phyloP scores from a whole-genome alignment of 2,113 vertebrate genomes.

The Empidonax alnorum region DNA sequence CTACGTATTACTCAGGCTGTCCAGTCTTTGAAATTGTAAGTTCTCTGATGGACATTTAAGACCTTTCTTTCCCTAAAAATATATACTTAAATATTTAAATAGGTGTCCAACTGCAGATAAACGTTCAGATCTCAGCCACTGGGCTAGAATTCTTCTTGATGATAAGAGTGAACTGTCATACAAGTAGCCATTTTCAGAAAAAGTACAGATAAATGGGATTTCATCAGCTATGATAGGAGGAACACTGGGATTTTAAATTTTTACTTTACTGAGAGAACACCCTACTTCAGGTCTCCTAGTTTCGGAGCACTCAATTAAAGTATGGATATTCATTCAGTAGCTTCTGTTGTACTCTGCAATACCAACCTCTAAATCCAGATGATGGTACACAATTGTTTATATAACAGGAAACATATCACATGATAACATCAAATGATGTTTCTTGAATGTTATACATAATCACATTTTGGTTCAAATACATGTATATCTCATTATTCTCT shows the following conservation, averaged over 20 bases:
- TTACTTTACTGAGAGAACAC: not conserved
- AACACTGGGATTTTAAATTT: not conserved
- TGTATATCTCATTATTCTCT: conserved; percentile 3
- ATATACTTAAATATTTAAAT: not conserved
- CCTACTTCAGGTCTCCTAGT: not conserved
- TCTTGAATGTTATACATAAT: not conserved
- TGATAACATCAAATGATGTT: not conserved
- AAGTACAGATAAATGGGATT: not conserved
- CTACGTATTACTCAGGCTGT: not conserved
- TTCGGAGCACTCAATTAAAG: not conserved
- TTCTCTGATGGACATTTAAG: not conserved
- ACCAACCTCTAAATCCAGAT: not conserved
- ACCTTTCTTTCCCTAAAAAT: not conserved
- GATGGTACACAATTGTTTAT: not conserved
- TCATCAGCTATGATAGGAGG: not conserved
- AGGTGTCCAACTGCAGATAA: not conserved
- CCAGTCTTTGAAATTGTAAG: not conserved
- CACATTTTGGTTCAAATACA: not conserved
- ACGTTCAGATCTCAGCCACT: not conserved
- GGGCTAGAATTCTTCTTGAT: not conserved
- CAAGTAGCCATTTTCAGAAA: not conserved
- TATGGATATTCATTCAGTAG: not conserved
- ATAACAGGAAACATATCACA: not conserved
- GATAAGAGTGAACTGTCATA: not conserved
- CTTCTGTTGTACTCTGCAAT: not conserved